phyloP scores from a whole-genome alignment of 1,140 invertebrate species.

The Drosophila oshimai region DNA sequence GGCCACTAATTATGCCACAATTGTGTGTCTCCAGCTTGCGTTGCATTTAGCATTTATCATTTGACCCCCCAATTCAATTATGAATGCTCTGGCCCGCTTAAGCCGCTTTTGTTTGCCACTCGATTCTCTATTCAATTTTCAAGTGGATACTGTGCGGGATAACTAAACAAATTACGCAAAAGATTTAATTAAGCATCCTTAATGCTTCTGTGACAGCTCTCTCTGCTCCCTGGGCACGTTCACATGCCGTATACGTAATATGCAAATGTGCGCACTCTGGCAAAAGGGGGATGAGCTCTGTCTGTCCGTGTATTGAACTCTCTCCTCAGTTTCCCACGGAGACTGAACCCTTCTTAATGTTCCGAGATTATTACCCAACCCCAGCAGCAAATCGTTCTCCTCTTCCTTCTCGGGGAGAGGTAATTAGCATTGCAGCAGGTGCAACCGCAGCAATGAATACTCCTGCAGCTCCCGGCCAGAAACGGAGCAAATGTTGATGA shows the following conservation, averaged over 20 bases:
- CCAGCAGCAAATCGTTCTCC: background rate
- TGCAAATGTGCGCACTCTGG: slow-evolving; percentile 57
- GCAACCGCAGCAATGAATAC: slow-evolving; percentile 10
- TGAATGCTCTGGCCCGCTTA: slow-evolving; percentile 29
- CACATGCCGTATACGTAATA: slow-evolving; percentile 72
- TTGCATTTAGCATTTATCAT: slow-evolving; percentile 66
- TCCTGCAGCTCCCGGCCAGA: background rate
- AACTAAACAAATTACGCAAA: slow-evolving; percentile 77
- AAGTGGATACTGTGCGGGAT: slow-evolving; percentile 62
- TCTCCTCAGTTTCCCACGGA: background rate
- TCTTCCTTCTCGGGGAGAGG: background rate
- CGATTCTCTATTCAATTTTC: slow-evolving; percentile 61
- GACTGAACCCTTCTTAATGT: slow-evolving; percentile 32
- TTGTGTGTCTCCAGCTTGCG: slow-evolving; percentile 41
- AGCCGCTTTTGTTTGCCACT: slow-evolving; percentile 54
- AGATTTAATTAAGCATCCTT: slow-evolving; percentile 74
- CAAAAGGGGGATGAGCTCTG: background rate
- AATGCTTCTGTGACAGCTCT: slow-evolving; percentile 45
- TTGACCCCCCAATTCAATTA: slow-evolving; percentile 71
- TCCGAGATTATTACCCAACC: slow-evolving; percentile 21
- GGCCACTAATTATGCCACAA: slow-evolving; percentile 60
- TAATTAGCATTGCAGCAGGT: slow-evolving; percentile 61
- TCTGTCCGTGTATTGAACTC: slow-evolving; percentile 20
- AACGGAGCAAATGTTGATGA: slow-evolving; percentile 12
- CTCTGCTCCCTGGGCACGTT: slow-evolving; percentile 45